Evolutionary conservation across 1,140 invertebrate species (phyloP).

Genomic region (Drosophila burlai): DNA sequence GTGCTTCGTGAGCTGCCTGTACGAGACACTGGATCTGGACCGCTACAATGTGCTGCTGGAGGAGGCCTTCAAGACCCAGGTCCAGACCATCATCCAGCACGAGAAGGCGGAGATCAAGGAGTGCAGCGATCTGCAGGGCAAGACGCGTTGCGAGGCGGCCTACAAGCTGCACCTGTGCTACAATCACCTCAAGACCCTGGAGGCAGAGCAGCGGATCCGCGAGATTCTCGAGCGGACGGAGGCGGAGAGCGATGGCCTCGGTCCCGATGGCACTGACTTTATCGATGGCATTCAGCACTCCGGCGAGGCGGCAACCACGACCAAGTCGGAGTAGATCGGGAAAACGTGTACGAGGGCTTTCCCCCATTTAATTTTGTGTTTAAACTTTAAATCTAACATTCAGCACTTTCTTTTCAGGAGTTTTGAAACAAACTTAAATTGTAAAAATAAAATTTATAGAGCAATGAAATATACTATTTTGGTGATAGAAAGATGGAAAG

Average conservation of each 20-base stretch:
- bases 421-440: constrained; percentile 6
- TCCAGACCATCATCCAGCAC: constrained; percentile 52
- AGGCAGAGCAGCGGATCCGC: constrained; percentile 66
- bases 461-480: constrained; percentile 8
- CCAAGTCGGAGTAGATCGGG: constrained; percentile 10
- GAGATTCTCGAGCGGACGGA: constrained; percentile 67
- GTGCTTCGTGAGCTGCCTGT: constrained; percentile 71
- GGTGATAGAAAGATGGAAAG: background rate
- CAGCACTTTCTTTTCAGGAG: background rate
- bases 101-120: constrained; percentile 63
- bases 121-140: constrained; percentile 59
- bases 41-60: constrained; percentile 68
- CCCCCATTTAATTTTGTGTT: background rate
- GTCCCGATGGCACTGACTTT: constrained; percentile 38
- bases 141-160: constrained; percentile 67
- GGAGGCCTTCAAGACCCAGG: constrained; percentile 60
- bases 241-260: constrained; percentile 16
- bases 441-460: background rate
- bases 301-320: constrained; percentile 11
- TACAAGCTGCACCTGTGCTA: constrained; percentile 77
- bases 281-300: constrained; percentile 52
- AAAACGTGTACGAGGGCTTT: background rate
- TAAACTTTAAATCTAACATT: background rate
- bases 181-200: constrained; percentile 71
- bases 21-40: constrained; percentile 58